Base-by-base conservation (phyloP, 2,888 invertebrate genomes). In the Stegophylla sp. region DNA sequence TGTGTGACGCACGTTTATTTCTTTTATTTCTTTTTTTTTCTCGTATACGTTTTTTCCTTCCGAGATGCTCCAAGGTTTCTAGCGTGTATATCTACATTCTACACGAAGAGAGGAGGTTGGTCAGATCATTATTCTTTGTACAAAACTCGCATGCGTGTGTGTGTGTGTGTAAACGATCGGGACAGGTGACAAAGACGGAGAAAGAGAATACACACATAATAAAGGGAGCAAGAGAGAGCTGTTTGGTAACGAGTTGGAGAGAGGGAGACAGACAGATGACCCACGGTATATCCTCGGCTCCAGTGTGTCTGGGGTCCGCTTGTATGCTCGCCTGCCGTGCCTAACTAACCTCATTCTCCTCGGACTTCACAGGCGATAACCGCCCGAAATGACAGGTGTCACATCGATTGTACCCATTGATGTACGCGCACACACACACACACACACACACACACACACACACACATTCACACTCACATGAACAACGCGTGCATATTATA, bases 301-400 rank as follows among this genome's bases (percentile, higher is more conserved):
- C 79, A 28, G 71, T 23, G 48, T 79, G 79, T 71, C 71, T 71
- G 79, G 79, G 66, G 23, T 43, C 56, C 64, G 61, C 45, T 61
- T 20, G n/a, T 51, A 45, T 34, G 75, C 34, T 59, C 69, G 76
- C 23, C 66, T 34, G 69, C 77, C 77, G 67, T 77, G 77, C 69
- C 69, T 69, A 61, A 71, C 69, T 69, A 79, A 69, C 79, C 71
- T 79, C 79, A 79, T 71, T 79, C 79, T 79, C 79, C 71, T 79
- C 79, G 79, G 69, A 79, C 79, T 71, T 79, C 71, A 61, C 71
- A 28, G 34, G 41, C 79, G 79, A 51, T 63, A 71, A 61, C 71
- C 71, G 69, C 48, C 79, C 79, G 28, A 51, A n/a, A 59, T 79
- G 77, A 79, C 79, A 71, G 79, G 79, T 79, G 79, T 79, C 79